Evolutionary conservation across 2,113 vertebrate genomes (phyloP), one percentile per base, ranked within the genome.

Genomic region (Melanotaenia duboulayi): DNA sequence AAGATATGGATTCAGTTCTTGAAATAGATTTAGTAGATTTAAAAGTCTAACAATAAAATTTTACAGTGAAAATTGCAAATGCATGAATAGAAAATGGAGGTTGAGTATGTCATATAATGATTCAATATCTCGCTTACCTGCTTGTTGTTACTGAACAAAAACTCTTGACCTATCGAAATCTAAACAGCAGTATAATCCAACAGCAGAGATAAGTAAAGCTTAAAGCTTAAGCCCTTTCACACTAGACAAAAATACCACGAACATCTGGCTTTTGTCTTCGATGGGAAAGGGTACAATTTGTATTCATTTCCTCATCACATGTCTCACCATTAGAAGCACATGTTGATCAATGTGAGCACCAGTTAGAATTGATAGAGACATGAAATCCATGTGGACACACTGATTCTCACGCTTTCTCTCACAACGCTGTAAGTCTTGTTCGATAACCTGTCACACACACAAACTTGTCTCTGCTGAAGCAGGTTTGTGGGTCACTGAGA

Each of bases 121-220:
- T 17, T 48, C 44, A 48, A 19, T 48, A 48, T 48, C 6, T 49
- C 13, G 25, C 20, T 55, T 40, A 54, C 5, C 22, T 23, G 7
- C 22, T 49, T 44, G 4, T 6, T 65, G n/a, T 23, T 51, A n/a
- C 22, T 32, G 17, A 72, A 76, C 63, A 67, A 73, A 74, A 54
- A 14, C 25, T 56, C 52, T 23, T 65, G 48, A 52, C 17, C 28
- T 17, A 19, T 19, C 20, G 74, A 39, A 42, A 0, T 35, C 50
- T 58, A 74, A 57, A 78, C 51, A 19, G n/a, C 7, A 2, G 14
- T 46, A 22, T 72, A 76, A 72, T 46, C 76, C 72, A 54, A n/a
- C 12, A 40, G 55, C 71, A 65, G 25, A 20, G 49, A 71, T 63
- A 44, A 70, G 17, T 48, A 7, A 71, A 67, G 46, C 42, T 84